Evolutionary conservation across 2,113 vertebrate species (phyloP).

Genomic region (Forbesichthys agassizii): DNA sequence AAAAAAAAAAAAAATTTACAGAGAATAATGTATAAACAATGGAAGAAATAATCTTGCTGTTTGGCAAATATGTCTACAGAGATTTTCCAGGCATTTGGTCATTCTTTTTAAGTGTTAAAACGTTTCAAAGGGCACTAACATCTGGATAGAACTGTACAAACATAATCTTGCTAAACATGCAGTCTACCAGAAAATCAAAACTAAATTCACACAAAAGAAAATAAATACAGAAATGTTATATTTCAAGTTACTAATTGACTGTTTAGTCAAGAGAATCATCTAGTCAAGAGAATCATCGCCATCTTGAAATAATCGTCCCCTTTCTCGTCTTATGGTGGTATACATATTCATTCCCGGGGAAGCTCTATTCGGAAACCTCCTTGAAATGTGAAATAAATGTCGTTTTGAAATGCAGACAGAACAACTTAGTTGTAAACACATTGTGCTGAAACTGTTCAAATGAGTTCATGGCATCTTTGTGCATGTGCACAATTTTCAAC

Average conservation of each 20-base stretch:
- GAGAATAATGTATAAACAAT: constrained; percentile 60
- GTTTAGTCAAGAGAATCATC: constrained; percentile 51
- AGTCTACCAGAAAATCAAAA: constrained; percentile 64
- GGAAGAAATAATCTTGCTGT: constrained; percentile 46
- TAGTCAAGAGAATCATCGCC: constrained; percentile 44
- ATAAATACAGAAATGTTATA: constrained; percentile 70
- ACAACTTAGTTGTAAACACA: constrained; percentile 85
- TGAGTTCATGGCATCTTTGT: constrained; percentile 87
- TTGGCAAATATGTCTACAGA: constrained; percentile 58
- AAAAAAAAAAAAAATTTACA: constrained; percentile 38
- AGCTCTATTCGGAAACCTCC: no score
- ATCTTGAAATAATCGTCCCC: constrained; percentile 25
- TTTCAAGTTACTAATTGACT: constrained; percentile 68
- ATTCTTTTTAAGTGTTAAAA: constrained; percentile 47
- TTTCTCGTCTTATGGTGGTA: constrained; percentile 27
- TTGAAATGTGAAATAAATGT: constrained; percentile 51
- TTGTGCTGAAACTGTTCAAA: constrained; percentile 86
- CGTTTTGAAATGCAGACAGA: constrained; percentile 67
- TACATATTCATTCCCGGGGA: constrained; percentile 28
- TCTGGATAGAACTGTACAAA: constrained; percentile 67
- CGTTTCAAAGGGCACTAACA: constrained; percentile 49
- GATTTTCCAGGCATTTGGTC: constrained; percentile 60
- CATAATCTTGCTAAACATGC: constrained; percentile 65
- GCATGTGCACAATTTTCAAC: constrained; percentile 58
- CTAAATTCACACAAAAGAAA: constrained; percentile 64